Percentiles rank a stretch among this genome's conserved stretches.
Evolutionary conservation across 2,113 vertebrate genomes (phyloP).

Genomic region (Spilogale gracilis): DNA sequence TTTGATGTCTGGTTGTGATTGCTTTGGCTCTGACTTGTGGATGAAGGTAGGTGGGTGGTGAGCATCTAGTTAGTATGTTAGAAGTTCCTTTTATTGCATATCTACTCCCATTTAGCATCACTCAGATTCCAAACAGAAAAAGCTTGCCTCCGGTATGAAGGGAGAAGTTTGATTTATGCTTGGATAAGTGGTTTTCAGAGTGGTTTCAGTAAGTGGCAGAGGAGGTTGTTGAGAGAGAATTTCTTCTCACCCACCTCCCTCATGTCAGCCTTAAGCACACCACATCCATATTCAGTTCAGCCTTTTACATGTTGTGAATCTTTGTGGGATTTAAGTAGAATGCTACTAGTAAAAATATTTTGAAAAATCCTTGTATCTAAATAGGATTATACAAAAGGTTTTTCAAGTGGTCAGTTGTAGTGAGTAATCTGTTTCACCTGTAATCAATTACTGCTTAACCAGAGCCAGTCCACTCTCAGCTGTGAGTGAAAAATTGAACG

Average conservation of each 20-base stretch:
- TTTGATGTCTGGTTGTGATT: constrained; percentile 39
- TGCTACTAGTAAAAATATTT: neutral
- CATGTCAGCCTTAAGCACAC: neutral
- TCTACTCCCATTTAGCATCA: neutral
- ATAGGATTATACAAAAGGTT: neutral
- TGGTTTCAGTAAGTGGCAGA: neutral
- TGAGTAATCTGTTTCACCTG: neutral
- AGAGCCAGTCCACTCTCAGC: neutral
- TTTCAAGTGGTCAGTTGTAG: neutral
- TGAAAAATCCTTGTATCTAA: neutral
- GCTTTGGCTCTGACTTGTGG: constrained; percentile 31
- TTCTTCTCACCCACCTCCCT: neutral
- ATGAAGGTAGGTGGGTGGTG: neutral
- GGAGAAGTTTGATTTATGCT: neutral
- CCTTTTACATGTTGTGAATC: neutral
- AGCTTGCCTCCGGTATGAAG: neutral
- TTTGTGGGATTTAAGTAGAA: neutral
- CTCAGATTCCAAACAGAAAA: neutral
- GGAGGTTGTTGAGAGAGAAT: neutral
- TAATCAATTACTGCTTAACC: neutral
- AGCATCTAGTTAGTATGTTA: neutral
- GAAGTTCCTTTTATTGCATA: neutral
- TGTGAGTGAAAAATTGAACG: neutral
- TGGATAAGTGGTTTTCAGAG: neutral
- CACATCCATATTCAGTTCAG: neutral